Evolutionary conservation across 2,113 vertebrate species (phyloP).

Genomic region (Psittacula cyanocephala): DNA sequence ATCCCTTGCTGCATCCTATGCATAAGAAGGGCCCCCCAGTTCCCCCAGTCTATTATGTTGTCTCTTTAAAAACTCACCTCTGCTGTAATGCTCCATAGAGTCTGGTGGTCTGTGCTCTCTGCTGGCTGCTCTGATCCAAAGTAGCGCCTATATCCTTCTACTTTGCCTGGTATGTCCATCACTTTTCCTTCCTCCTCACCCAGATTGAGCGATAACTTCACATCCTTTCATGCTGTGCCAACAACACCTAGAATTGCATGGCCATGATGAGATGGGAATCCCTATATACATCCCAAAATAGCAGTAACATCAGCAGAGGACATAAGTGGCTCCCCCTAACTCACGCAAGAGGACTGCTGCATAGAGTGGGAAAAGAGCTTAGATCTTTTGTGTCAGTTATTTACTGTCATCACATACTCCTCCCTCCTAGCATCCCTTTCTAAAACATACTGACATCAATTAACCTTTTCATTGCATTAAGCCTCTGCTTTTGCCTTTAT

Average conservation of each 20-base stretch:
- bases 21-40: not conserved
- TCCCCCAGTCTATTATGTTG: not conserved
- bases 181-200: not conserved
- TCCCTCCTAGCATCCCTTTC: not conserved
- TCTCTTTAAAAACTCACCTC: constrained; percentile 23
- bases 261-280: accelerated
- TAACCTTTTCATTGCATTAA: constrained; percentile 28
- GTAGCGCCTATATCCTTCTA: not conserved
- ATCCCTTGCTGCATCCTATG: not conserved
- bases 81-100: not conserved
- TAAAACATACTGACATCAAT: not conserved
- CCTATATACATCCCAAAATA: not conserved
- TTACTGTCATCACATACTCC: not conserved
- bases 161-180: not conserved
- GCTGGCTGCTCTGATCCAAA: not conserved
- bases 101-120: not conserved
- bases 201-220: not conserved
- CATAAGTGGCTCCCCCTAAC: not conserved
- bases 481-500: not conserved
- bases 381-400: not conserved
- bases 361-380: not conserved
- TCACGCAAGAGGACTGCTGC: not conserved
- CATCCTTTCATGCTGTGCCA: not conserved
- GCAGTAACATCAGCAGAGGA: not conserved
- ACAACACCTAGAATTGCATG: not conserved